Base-by-base conservation (phyloP, 1,140 invertebrate genomes). In the Drosophila bipectinata region DNA sequence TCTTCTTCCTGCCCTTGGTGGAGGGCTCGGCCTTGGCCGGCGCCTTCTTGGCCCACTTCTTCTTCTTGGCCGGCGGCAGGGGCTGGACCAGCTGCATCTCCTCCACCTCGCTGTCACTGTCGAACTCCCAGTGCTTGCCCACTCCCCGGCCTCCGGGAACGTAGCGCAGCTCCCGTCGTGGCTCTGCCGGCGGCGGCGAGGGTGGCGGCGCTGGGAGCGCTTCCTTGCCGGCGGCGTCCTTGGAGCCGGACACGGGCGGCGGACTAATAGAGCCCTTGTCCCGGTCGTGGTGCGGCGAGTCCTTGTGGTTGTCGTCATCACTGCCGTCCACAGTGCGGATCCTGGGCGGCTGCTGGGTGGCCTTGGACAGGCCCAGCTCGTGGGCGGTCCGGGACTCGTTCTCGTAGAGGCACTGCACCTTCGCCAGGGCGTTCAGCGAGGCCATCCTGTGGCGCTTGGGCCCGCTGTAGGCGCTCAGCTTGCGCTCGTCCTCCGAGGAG, bases 341-440 rank as follows among this genome's bases (percentile, higher is more conserved):
- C 10, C 79, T 76, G 3, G 89, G 89, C 15, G 89, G 88, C 21
- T 90, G 71, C 28, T 91, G 87, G 1, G 87, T 90, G 9, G 89
- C 87, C 53, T 92, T 92, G 3, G 90, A 91, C 2, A 94, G 81
- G 1, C 93, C 93, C 66, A 94, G 63, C 71, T 94, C 94, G 64
- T 96, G 93, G 75, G 95, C 95, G 2, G 95, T 94, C 49, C 95
- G 93, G 41, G 95, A 95, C 91, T 98, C 97, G 90, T 98, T 97
- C 91, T 98, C 97, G 78, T 97, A 98, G 10, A 98, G 93, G 89
- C 97, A 97, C 90, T 98, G 97, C 30, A 98, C 97, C 93, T 98
- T 98, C n/a, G 97, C 97, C 77, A 96, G 92, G 0, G 97, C 97
- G 92, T 98, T 98, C 14, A 98, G 91, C 5, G 97, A 97, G 26